Base-by-base conservation (phyloP, 35 echinoderm and acorn worm species). In the Ptychodera flava region DNA sequence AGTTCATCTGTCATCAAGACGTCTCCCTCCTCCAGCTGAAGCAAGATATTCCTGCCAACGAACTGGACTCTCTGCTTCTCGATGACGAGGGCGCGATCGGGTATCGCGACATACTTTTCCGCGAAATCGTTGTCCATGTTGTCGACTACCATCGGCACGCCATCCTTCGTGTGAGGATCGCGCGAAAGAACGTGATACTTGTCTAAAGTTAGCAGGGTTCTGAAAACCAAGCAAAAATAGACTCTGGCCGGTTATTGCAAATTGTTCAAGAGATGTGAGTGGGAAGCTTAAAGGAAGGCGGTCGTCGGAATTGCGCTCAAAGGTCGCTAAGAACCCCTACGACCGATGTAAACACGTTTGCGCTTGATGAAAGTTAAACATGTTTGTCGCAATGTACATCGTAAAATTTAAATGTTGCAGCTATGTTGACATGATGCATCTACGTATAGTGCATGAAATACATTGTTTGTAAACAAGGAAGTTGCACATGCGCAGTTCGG, bases 91-190 rank as follows among this genome's bases (percentile, higher is more conserved):
- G 81, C 81, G 30, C 88, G 75, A 52, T 83, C 78, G n/a, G 88
- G 88, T 76, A 52, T 81, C 16, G 36, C 1, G 14, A 33, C 35
- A 81, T 77, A 90, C 30, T n/a, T 90, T 14, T 38, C 16, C 1
- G 81, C 37, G 32, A 90, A 90, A 15, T 79, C 45, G 75, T 90
- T 90, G 82, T 79, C 76, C 88, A 90, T 90, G 88, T 84, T 85
- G 88, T 90, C 88, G 15, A 90, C 28, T 1, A 84, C 88, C 77
- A 90, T 81, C 16, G 80, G 30, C 0, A 90, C 81, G 34, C 84
- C 84, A 1, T 90, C 81, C 38, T 80, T 84, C 6, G 78, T 35
- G 31, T 34, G 38, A 28, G 31, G 81, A 64, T 90, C 88, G 28
- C 38, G 36, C 0, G 88, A 84, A 80, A 90, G 83, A 78, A 78